Evolutionary conservation across 2,888 invertebrate species (phyloP).

Genomic region (Ornithoptera priamus): DNA sequence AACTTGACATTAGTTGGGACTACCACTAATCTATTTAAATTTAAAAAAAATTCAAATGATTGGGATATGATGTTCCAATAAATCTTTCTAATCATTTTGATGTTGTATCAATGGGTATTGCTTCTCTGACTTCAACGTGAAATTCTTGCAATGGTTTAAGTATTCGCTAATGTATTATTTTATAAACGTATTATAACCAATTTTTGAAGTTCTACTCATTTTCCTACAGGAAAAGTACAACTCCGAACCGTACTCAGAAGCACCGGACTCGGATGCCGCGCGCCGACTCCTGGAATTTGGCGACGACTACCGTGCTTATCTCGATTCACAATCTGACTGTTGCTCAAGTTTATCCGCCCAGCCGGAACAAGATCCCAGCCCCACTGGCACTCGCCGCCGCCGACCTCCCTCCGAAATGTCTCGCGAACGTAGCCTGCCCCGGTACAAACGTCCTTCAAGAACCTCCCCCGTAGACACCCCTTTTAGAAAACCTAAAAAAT

Average conservation of each 20-base stretch:
- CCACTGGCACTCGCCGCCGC: slow-evolving; percentile 59
- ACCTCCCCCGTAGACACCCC: slow-evolving; percentile 67
- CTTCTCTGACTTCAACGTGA: too few relatives aligned
- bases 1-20: too few relatives aligned
- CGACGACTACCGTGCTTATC: slow-evolving; percentile 93
- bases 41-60: too few relatives aligned
- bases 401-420: slow-evolving; percentile 68
- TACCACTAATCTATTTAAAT: too few relatives aligned
- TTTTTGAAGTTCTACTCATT: slow-evolving; percentile 5
- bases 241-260: slow-evolving; percentile 94
- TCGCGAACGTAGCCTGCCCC: slow-evolving; percentile 59
- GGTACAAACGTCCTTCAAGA: slow-evolving; percentile 64
- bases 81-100: too few relatives aligned
- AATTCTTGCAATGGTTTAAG: too few relatives aligned
- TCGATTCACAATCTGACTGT: slow-evolving; percentile 94
- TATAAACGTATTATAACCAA: too few relatives aligned
- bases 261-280: slow-evolving; percentile 91
- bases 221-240: slow-evolving; percentile 89
- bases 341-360: slow-evolving; percentile 89
- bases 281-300: slow-evolving; percentile 91
- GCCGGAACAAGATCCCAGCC: slow-evolving; percentile 66
- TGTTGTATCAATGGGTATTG: too few relatives aligned
- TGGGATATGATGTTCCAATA: too few relatives aligned
- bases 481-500: slow-evolving; percentile 69
- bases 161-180: too few relatives aligned